phyloP scores from a whole-genome alignment of 2,113 vertebrate genomes.

The Sturnus vulgaris region DNA sequence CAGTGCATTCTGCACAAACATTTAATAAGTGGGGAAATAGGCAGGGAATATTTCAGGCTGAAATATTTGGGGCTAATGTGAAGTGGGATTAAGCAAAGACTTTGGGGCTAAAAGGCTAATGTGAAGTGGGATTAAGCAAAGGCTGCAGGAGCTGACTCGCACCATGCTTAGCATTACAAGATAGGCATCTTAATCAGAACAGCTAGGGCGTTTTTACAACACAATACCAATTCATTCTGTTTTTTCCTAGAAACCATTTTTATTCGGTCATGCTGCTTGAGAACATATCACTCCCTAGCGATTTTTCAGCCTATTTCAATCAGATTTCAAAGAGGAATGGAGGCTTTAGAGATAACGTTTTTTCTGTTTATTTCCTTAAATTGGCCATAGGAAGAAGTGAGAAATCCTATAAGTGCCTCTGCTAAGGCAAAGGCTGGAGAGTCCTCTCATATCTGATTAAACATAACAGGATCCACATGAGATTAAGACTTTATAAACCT shows the following conservation, averaged over 20 bases:
- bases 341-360: neutral
- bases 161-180: neutral
- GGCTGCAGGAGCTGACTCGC: neutral
- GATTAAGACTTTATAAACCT: neutral
- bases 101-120: neutral
- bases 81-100: neutral
- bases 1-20: neutral
- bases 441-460: neutral
- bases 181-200: neutral
- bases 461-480: neutral
- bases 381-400: neutral
- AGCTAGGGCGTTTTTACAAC: neutral
- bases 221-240: neutral
- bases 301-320: neutral
- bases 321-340: neutral
- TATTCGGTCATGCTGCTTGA: neutral
- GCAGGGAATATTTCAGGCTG: neutral
- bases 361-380: neutral
- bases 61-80: neutral
- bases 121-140: conserved; percentile 6
- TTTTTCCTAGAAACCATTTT: neutral
- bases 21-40: neutral
- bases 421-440: neutral
- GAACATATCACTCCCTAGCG: neutral
- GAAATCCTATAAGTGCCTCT: neutral